Evolutionary conservation across 2,888 invertebrate species (phyloP), one percentile per base, ranked within the genome.

Genomic region (Coleophora flavipennella): DNA sequence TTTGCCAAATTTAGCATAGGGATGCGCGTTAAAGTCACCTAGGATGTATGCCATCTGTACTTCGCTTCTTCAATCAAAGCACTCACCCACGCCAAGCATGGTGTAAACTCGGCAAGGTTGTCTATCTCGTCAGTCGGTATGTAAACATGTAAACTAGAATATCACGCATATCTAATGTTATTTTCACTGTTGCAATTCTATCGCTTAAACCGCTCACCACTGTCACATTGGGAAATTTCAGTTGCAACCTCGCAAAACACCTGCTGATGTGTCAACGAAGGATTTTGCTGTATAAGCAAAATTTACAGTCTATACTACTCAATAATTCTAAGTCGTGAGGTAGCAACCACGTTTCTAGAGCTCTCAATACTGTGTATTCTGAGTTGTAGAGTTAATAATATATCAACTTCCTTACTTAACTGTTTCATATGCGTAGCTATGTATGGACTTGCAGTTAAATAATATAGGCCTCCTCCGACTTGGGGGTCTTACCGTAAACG

Each of bases 21-120:
- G 35, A 10, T 28, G 36, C 13, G 36, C 36, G n/a, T 36, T 31
- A 10, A 31, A 36, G 11, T 36, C 31, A 2, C 36, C 36, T 13
- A 36, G 20, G 9, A 36, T 25, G 20, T 14, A 36, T 12, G 13
- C 36, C 2, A 11, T 14, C n/a, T 29, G 31, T 8, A 31, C 31
- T 6, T 31, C 31, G 10, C 14, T 2, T 31, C 20, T 14, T 36
- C 36, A 2, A 31, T 11, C 12, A 36, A 11, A 2, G 31, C 31
- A 20, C 20, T 31, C 13, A 36, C 12, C 10, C 2, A 2, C 13
- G 20, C 20, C 11, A 36, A 28, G 29, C 36, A 36, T 2, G 14
- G 11, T 1, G 31, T 36, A 36, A 36, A 36, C 8, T n/a, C 20
- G 8, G 31, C 3, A 7, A 31, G n/a, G 13, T 36, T 36, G 13